phyloP scores from a whole-genome alignment of 2,113 vertebrate species.

The Nipponia nippon region DNA sequence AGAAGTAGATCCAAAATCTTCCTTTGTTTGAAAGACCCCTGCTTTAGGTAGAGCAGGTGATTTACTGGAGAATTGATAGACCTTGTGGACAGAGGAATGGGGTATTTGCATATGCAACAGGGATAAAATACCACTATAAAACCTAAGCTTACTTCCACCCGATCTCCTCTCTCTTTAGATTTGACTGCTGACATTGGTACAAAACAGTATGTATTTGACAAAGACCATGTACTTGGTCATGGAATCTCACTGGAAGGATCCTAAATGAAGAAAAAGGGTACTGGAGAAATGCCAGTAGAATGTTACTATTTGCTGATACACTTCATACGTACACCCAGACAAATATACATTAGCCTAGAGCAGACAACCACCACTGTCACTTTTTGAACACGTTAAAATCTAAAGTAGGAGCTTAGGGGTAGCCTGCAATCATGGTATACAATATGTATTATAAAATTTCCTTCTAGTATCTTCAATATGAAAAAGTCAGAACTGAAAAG shows the following conservation, averaged over 20 bases:
- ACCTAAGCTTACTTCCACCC: neutral
- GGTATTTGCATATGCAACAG: neutral
- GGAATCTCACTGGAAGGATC: neutral
- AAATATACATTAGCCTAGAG: neutral
- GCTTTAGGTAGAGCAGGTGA: neutral
- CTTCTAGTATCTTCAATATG: neutral
- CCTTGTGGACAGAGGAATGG: neutral
- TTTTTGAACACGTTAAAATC: neutral
- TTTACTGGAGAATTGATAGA: neutral
- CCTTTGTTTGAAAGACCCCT: neutral
- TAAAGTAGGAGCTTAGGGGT: neutral
- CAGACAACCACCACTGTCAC: neutral
- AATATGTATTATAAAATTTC: neutral
- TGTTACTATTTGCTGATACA: neutral
- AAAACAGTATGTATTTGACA: neutral
- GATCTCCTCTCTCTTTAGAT: neutral
- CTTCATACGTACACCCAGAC: neutral
- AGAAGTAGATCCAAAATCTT: neutral
- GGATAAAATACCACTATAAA: neutral
- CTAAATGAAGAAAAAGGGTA: neutral
- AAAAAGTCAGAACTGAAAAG: neutral
- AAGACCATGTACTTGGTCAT: neutral
- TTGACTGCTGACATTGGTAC: neutral
- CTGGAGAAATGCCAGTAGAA: neutral
- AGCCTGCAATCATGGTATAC: neutral